phyloP scores from a whole-genome alignment of 2,113 vertebrate species.

The Grus americana region DNA sequence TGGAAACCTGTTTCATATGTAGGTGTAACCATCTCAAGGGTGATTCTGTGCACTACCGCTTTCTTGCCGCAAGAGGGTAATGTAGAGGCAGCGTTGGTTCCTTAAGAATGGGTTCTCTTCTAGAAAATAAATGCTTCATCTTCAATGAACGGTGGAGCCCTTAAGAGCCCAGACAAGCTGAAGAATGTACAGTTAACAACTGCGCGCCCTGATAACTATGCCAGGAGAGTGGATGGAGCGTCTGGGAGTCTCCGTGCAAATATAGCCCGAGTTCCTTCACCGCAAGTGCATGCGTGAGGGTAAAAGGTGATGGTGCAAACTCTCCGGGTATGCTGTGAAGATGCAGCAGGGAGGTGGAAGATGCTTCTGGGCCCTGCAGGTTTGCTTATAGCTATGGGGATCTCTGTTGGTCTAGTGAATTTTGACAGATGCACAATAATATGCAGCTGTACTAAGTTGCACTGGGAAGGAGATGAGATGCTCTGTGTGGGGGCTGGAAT shows the following conservation, averaged over 20 bases:
- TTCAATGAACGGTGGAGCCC: not conserved
- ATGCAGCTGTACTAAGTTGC: not conserved
- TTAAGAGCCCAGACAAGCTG: not conserved
- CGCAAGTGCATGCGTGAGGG: not conserved
- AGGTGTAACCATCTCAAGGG: not conserved
- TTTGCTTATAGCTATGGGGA: not conserved
- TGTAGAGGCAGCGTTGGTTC: not conserved
- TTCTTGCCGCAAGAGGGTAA: not conserved
- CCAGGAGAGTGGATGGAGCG: not conserved
- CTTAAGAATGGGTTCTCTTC: fast-evolving
- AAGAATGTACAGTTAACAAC: not conserved
- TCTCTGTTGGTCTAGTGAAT: not conserved
- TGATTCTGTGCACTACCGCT: not conserved
- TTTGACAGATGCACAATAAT: not conserved
- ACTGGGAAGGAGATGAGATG: not conserved
- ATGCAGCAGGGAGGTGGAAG: not conserved
- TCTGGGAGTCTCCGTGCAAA: not conserved
- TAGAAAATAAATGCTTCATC: not conserved
- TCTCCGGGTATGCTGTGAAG: fast-evolving
- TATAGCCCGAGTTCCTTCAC: not conserved
- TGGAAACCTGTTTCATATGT: fast-evolving
- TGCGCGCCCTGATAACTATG: not conserved
- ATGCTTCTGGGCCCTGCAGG: not conserved
- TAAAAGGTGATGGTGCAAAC: not conserved
- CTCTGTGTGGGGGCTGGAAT: not conserved